Evolutionary conservation across 2,113 vertebrate genomes (phyloP).

Genomic region (Microtus oregoni): DNA sequence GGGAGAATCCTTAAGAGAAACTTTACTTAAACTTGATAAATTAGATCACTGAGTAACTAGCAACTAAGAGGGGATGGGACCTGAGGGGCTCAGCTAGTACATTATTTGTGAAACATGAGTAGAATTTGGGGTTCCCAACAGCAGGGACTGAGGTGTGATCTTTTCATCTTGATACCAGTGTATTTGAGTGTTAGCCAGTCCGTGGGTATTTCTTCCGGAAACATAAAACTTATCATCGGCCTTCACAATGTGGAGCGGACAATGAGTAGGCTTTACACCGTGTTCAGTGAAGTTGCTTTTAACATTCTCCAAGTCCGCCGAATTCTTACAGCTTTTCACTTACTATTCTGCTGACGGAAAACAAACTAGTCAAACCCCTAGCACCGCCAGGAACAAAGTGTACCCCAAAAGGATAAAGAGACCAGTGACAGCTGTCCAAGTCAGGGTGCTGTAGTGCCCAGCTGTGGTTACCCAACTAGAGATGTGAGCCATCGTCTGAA

Average conservation of each 20-base stretch:
- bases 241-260: background rate
- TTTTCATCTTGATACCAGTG: background rate
- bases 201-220: background rate
- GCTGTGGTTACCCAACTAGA: conserved; percentile 20
- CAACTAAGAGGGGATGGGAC: background rate
- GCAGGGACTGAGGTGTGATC: background rate
- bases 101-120: background rate
- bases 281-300: background rate
- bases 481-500: background rate
- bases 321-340: background rate
- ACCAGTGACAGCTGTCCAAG: background rate
- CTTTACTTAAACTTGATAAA: background rate
- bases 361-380: rapidly evolving
- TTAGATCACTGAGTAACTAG: background rate
- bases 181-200: background rate
- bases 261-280: background rate
- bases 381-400: background rate
- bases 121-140: background rate
- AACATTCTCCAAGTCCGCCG: background rate
- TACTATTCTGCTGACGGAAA: background rate
- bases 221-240: rapidly evolving
- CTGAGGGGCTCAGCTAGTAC: background rate
- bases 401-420: background rate
- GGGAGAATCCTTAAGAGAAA: background rate
- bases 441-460: background rate